Evolutionary conservation across 2,888 invertebrate species (phyloP).

Genomic region (Leptinotarsa peninsularis): DNA sequence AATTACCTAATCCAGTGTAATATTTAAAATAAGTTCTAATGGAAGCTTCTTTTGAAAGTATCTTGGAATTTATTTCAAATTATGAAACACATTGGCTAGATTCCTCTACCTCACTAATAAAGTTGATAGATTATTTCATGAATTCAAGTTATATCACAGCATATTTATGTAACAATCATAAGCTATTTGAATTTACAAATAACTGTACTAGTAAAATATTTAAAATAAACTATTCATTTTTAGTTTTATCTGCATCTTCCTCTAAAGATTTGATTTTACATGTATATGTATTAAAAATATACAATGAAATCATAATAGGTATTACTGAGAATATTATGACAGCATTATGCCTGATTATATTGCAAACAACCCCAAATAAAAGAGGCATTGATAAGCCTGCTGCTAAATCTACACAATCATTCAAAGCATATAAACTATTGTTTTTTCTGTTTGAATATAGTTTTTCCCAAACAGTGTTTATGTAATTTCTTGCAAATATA

Average conservation of each 20-base stretch:
- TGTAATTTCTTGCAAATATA: constrained; percentile 37
- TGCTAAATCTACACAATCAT: constrained; percentile 33
- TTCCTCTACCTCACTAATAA: no score
- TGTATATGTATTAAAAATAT: constrained; percentile 34
- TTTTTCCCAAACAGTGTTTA: constrained; percentile 43
- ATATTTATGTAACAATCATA: background rate
- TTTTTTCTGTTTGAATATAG: constrained; percentile 40
- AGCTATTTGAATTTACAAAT: background rate
- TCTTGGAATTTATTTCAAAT: no score
- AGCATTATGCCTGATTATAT: constrained; percentile 42
- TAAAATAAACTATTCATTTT: constrained; percentile 14
- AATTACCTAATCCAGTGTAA: no score
- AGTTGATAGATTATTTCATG: no score
- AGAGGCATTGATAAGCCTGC: constrained; percentile 45
- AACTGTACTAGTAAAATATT: background rate
- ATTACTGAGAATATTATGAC: constrained; percentile 46
- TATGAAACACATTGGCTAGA: no score
- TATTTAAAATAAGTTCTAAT: no score
- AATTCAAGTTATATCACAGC: background rate
- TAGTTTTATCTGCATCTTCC: background rate
- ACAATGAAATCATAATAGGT: constrained; percentile 40
- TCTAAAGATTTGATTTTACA: background rate
- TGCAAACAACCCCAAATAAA: constrained; percentile 43
- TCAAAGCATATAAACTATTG: constrained; percentile 33
- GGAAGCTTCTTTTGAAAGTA: no score